Percentiles rank a stretch among this genome's conserved stretches.
These are phyloP conservation scores for Dolichotis patagonum DNA, from an alignment of 2,113 vertebrate genomes.

Conservation along the genomic window DNA sequence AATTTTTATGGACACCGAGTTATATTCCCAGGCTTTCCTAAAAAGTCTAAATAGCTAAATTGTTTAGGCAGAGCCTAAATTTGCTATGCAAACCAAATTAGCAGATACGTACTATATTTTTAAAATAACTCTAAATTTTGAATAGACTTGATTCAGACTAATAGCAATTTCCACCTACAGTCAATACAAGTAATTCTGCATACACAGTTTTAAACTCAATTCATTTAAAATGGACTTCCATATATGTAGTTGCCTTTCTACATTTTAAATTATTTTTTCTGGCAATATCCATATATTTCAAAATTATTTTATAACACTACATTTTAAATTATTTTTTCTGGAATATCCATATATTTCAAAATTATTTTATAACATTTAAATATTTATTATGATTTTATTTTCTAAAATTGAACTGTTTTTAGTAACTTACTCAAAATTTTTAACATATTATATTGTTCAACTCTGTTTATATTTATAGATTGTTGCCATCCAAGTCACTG, in stretches of 20 bases:
- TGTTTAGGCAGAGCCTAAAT: too few relatives aligned
- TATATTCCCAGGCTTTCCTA: background rate
- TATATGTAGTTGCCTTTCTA: background rate
- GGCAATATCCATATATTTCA: background rate
- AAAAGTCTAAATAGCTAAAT: background rate
- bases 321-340: background rate
- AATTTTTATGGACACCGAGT: background rate
- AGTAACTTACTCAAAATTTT: background rate
- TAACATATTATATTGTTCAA: background rate
- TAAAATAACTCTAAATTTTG: background rate
- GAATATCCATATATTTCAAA: background rate
- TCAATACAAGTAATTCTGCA: background rate
- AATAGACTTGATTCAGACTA: background rate
- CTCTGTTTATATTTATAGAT: background rate
- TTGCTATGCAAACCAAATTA: background rate
- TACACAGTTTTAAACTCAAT: background rate
- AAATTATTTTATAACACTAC: background rate
- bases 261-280: background rate
- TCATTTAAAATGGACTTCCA: background rate
- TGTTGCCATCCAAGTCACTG: background rate
- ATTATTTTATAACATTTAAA: background rate
- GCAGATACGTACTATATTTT: slow-evolving; percentile 44
- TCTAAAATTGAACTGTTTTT: background rate
- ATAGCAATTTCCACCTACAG: background rate
- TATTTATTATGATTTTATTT: background rate